These are phyloP conservation scores for Pachypsylla venusta DNA, from an alignment of 1,140 invertebrate species.

Conservation along the genomic window DNA sequence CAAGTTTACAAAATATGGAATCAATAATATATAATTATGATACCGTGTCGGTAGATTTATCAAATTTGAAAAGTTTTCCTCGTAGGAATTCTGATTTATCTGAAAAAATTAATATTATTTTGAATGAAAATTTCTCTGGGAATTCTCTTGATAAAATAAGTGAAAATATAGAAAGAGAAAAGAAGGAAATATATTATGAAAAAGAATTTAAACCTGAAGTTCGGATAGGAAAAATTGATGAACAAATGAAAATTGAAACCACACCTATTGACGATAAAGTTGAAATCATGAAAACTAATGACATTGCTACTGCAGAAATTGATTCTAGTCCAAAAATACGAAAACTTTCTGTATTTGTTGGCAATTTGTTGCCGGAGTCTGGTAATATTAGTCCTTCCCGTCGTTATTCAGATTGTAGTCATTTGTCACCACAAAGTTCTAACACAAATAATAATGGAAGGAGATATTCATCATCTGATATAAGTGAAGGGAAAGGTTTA, in stretches of 20 bases:
- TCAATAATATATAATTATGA: background rate
- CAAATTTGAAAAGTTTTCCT: background rate
- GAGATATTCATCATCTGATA: background rate
- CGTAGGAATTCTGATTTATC: background rate
- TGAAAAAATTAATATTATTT: background rate
- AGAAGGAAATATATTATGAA: no score
- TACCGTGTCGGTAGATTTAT: background rate
- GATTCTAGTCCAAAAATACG: background rate
- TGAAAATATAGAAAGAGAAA: background rate
- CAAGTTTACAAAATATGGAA: background rate
- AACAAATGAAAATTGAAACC: no score
- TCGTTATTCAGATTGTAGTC: background rate
- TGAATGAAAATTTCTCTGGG: background rate
- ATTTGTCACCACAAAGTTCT: background rate
- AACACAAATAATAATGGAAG: background rate
- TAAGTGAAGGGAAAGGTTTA: background rate
- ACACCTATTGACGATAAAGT: no score
- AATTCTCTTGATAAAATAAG: background rate
- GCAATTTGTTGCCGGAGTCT: background rate
- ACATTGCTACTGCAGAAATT: no score
- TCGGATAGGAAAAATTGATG: no score
- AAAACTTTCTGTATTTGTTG: background rate
- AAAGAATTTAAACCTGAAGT: no score
- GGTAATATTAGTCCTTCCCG: background rate
- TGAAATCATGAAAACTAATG: no score